Evolutionary conservation across 2,888 invertebrate genomes (phyloP).

Genomic region (Acronicta leporina): DNA sequence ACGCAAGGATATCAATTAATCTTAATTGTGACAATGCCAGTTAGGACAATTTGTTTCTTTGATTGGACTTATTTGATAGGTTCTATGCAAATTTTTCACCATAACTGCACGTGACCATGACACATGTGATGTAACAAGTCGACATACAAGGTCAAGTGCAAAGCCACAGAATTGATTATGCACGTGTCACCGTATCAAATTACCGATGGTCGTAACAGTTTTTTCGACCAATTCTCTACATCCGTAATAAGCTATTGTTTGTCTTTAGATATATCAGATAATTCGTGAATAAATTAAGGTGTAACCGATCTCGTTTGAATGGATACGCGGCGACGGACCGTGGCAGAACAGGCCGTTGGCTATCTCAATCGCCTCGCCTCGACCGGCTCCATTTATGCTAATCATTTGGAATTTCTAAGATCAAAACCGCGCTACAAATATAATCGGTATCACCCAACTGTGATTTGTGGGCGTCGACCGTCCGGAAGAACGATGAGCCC

Average conservation of each 20-base stretch:
- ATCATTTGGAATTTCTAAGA: constrained; percentile 72
- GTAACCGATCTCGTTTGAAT: constrained; percentile 57
- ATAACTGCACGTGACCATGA: constrained; percentile 16
- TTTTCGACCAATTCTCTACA: constrained; percentile 49
- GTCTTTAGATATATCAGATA: constrained; percentile 51
- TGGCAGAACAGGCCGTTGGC: constrained; percentile 61
- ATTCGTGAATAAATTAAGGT: constrained; percentile 59
- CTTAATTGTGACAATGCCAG: constrained; percentile 7
- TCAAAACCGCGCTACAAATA: constrained; percentile 61
- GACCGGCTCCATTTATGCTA: constrained; percentile 75
- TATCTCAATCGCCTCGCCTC: constrained; percentile 67
- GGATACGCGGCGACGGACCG: constrained; percentile 52
- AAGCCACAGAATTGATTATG: constrained; percentile 66
- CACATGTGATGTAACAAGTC: constrained; percentile 63
- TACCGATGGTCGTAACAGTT: constrained; percentile 50
- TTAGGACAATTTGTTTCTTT: constrained; percentile 4
- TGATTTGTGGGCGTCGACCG: constrained; percentile 71
- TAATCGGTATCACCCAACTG: constrained; percentile 64
- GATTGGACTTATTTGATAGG: background rate
- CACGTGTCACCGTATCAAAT: constrained; percentile 57
- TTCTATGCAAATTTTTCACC: constrained; percentile 35
- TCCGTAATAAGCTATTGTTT: constrained; percentile 46
- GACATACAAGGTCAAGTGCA: constrained; percentile 75
- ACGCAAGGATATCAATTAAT: constrained; percentile 42
- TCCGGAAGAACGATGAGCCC: constrained; percentile 74